A percentile compares a stretch with the other conserved stretches of the same genome.
Conservation (phyloP, 1,140 invertebrate genomes). For the Dinothrombium tinctorium region DNA sequence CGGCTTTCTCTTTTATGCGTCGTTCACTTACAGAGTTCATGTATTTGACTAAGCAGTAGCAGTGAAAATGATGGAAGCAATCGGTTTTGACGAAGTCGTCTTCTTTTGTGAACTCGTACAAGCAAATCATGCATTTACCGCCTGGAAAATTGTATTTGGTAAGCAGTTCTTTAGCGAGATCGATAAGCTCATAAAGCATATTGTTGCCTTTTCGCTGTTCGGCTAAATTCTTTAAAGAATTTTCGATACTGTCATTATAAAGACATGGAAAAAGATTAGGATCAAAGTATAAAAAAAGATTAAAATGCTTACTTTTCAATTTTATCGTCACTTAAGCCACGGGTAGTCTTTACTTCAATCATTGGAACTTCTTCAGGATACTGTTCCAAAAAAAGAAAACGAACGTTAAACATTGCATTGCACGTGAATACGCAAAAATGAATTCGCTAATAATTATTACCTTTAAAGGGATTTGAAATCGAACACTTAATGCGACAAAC, state of each 20-base stretch:
- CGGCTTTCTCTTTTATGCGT: neutral
- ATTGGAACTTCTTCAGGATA: neutral
- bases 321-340: conserved; percentile 1
- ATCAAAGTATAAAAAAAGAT: neutral
- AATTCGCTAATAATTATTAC: neutral
- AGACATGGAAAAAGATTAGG: neutral
- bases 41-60: conserved; percentile 6
- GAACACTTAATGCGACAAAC: neutral
- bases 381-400: neutral
- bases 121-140: conserved; percentile 3
- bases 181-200: conserved; percentile 3
- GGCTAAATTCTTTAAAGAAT: neutral
- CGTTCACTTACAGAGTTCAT: neutral
- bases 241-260: neutral
- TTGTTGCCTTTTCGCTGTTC: neutral
- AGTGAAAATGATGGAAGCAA: conserved; percentile 8
- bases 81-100: conserved; percentile 1
- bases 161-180: neutral
- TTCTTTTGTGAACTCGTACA: conserved; percentile 5
- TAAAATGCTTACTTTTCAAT: neutral
- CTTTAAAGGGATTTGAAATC: neutral
- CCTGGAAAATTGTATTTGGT: conserved; percentile 2
- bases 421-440: neutral
- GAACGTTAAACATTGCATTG: neutral
- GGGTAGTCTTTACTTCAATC: neutral